These are phyloP conservation scores for Drosophila atripex DNA, from an alignment of 2,888 invertebrate genomes.

Conservation along the genomic window DNA sequence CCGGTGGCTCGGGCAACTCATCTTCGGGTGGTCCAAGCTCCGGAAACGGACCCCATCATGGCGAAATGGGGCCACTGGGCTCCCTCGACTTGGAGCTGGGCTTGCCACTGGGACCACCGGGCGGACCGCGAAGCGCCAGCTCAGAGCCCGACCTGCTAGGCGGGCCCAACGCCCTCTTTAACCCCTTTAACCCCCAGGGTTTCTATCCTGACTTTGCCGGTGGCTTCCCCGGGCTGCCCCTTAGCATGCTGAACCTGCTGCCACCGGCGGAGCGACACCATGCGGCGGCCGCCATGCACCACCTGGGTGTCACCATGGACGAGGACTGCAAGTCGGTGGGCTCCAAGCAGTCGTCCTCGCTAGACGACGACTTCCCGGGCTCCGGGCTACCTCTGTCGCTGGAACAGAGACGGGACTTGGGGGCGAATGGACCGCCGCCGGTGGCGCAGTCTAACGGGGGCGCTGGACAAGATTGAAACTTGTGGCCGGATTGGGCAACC, in stretches of 20 bases:
- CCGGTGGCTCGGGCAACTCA: constrained; percentile 29
- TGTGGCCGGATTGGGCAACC: constrained; percentile 84
- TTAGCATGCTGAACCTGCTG: constrained; percentile 92
- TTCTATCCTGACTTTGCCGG: constrained; percentile 93
- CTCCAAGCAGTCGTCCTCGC: constrained; percentile 86
- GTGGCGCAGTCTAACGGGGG: constrained; percentile 87
- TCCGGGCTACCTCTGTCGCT: constrained; percentile 84
- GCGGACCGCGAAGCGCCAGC: constrained; percentile 87
- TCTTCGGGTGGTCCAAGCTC: constrained; percentile 19
- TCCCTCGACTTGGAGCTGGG: constrained; percentile 72
- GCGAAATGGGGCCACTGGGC: constrained; percentile 57
- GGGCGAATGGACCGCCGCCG: constrained; percentile 53
- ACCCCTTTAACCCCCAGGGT: constrained; percentile 89
- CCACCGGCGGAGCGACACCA: constrained; percentile 89
- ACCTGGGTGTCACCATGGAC: constrained; percentile 85
- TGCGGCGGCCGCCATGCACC: constrained; percentile 85
- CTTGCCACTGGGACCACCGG: constrained; percentile 62
- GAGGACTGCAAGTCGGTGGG: constrained; percentile 88
- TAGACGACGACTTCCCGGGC: constrained; percentile 86
- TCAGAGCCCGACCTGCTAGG: constrained; percentile 88
- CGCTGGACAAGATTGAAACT: constrained; percentile 87
- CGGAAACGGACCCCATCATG: constrained; percentile 57
- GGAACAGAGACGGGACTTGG: constrained; percentile 68
- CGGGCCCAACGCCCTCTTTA: constrained; percentile 88
- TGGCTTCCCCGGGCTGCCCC: constrained; percentile 90